Evolutionary conservation across 1,140 invertebrate species (phyloP).

Genomic region (Riptortus pedestris): DNA sequence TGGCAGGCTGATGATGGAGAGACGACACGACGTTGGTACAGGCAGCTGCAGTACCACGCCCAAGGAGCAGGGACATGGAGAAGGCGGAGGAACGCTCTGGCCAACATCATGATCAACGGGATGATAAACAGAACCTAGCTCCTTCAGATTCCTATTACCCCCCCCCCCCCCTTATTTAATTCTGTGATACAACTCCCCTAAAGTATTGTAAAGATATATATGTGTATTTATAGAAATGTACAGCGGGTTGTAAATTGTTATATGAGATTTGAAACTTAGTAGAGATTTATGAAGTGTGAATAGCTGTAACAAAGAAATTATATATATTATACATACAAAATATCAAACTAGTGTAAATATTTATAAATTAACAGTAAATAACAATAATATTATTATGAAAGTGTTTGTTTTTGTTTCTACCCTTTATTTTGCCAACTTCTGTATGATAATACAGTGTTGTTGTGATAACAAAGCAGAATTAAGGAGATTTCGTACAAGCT

Average conservation of each 20-base stretch:
- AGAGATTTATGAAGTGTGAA: neutral
- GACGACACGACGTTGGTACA: slow-evolving; percentile 77
- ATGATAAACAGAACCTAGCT: slow-evolving; percentile 45
- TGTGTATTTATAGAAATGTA: slow-evolving; percentile 14
- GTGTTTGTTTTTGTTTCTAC: neutral
- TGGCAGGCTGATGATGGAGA: slow-evolving; percentile 80
- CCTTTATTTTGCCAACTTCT: neutral
- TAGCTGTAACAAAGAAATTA: neutral
- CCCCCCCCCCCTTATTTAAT: slow-evolving; percentile 42
- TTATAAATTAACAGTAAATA: slow-evolving; percentile 10
- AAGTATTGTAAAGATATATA: slow-evolving; percentile 5
- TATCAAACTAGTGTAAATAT: slow-evolving; percentile 7
- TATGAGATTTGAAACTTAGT: slow-evolving; percentile 1
- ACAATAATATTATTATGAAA: neutral
- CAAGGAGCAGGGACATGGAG: slow-evolving; percentile 85
- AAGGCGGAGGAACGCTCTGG: slow-evolving; percentile 76
- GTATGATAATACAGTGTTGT: too few relatives aligned
- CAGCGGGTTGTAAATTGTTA: slow-evolving; percentile 5
- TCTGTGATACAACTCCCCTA: neutral
- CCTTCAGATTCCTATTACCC: slow-evolving; percentile 43
- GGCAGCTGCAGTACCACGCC: slow-evolving; percentile 76
- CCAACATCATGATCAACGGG: slow-evolving; percentile 92
- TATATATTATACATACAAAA: slow-evolving; percentile 1
- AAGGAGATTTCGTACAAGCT: too few relatives aligned
- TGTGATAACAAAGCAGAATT: too few relatives aligned